Base-by-base conservation (phyloP, 2,888 invertebrate genomes). In the Melieria omissa region DNA sequence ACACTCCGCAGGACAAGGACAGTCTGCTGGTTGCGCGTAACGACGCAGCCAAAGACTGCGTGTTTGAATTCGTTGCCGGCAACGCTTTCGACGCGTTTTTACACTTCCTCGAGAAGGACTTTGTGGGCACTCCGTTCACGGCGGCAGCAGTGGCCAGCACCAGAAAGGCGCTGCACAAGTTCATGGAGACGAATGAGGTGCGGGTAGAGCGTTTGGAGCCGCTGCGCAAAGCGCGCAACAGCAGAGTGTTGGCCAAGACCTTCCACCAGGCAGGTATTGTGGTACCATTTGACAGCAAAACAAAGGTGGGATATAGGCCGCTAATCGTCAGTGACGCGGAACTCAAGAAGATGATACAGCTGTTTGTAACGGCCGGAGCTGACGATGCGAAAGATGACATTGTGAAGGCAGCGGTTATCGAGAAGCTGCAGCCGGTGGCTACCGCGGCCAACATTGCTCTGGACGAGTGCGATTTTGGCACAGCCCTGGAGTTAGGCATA, bases 391-490 rank as follows among this genome's bases (percentile, higher is more conserved):
- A 78, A 0, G 79, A 78, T 9, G 79, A 78, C 12, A 72, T 77
- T 42, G 91, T 92, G 75, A 91, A 90, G 78, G 88, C 89, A 73
- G 88, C 88, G 64, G 87, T 90, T 46, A 88, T 94, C 73, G 91
- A 92, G 41, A 90, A 92, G 45, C 84, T 98, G 4, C 94, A 96
- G 80, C 94, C 95, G 71, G 88, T 96, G 2, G 90, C 96, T 73
- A 95, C 94, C 4, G 92, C 92, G 70, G 93, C 86, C 0, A 82
- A 77, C 42, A 84, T 83, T 73, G 98, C 98, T 0, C 92, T 94
- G 71, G 98, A 98, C 83, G 98, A 99, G 85, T 94, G 94, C 83
- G 98, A 98, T 85, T 98, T 96, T 87, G 98, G 97, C 0, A 96
- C 96, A 68, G 94, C 96, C 0, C 86, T 98, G 3, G 98, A 98